phyloP scores from a whole-genome alignment of 53 echinoderm and acorn worm species.

The Echinarachnius parma region DNA sequence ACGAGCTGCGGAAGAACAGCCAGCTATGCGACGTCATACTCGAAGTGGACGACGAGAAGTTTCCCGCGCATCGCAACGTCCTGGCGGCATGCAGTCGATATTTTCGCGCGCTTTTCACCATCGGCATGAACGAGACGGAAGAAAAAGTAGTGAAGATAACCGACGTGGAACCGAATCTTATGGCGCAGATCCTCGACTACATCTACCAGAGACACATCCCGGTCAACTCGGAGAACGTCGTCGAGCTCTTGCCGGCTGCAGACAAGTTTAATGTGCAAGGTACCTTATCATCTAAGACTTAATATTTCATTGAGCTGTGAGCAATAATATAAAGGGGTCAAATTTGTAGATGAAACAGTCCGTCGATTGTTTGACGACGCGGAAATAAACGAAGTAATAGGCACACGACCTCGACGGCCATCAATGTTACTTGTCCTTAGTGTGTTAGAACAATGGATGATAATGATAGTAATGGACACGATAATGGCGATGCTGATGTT shows the following conservation, averaged over 20 bases:
- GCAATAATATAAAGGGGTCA: no score
- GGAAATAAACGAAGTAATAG: no score
- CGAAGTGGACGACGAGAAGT: slow-evolving; percentile 77
- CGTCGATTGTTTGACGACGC: no score
- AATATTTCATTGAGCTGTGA: no score
- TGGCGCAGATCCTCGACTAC: slow-evolving; percentile 81
- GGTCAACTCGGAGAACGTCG: slow-evolving; percentile 87
- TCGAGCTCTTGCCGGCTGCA: slow-evolving; percentile 72
- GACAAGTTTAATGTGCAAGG: slow-evolving; percentile 98
- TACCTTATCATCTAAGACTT: no score
- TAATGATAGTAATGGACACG: no score
- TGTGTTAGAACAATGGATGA: no score
- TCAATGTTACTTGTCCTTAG: no score
- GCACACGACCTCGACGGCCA: no score
- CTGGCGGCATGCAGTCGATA: slow-evolving; percentile 93
- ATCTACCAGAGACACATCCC: slow-evolving; percentile 85
- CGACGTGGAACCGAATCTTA: slow-evolving; percentile 65
- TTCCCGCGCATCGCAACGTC: slow-evolving; percentile 93
- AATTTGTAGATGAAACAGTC: no score
- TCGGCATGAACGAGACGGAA: slow-evolving; percentile 89
- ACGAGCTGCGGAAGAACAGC: slow-evolving; percentile 71
- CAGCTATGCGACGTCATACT: slow-evolving; percentile 92
- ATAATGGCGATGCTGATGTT: no score
- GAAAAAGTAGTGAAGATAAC: slow-evolving; percentile 77
- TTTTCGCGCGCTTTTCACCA: slow-evolving; percentile 95